Conservation (phyloP, 2,888 invertebrate genomes). For the Malacosoma neustria region DNA sequence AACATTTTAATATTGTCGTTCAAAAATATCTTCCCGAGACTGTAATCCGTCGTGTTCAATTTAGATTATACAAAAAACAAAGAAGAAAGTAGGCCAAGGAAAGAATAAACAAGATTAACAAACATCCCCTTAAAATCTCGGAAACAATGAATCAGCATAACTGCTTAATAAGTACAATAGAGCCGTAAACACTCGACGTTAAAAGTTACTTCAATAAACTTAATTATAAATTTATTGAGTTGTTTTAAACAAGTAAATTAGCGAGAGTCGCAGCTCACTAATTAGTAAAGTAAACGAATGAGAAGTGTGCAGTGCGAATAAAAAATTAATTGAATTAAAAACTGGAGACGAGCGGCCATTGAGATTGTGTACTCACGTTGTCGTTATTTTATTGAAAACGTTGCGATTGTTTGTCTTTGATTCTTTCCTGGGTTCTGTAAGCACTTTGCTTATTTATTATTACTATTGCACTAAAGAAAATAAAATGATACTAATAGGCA, state of each 20-base stretch:
- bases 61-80: not conserved
- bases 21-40: too few species aligned
- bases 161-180: not conserved
- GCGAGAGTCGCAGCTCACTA: slow-evolving; percentile 9
- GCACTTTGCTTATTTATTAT: too few species aligned
- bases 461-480: too few species aligned
- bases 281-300: slow-evolving; percentile 17
- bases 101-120: not conserved
- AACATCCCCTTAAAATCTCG: not conserved
- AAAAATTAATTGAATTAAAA: slow-evolving; percentile 17
- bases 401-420: too few species aligned
- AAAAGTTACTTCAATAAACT: slow-evolving; percentile 10
- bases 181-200: not conserved
- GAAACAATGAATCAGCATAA: not conserved
- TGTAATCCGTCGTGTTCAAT: not conserved
- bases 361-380: not conserved
- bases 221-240: slow-evolving; percentile 18
- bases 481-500: too few species aligned
- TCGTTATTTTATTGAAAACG: not conserved
- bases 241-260: slow-evolving; percentile 16
- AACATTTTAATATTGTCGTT: too few species aligned
- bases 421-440: too few species aligned
- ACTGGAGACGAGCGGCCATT: not conserved
- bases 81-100: not conserved
- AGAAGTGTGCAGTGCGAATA: slow-evolving; percentile 6